These are phyloP conservation scores for Oryzias curvinotus DNA, from an alignment of 2,113 vertebrate genomes.

Conservation along the genomic window DNA sequence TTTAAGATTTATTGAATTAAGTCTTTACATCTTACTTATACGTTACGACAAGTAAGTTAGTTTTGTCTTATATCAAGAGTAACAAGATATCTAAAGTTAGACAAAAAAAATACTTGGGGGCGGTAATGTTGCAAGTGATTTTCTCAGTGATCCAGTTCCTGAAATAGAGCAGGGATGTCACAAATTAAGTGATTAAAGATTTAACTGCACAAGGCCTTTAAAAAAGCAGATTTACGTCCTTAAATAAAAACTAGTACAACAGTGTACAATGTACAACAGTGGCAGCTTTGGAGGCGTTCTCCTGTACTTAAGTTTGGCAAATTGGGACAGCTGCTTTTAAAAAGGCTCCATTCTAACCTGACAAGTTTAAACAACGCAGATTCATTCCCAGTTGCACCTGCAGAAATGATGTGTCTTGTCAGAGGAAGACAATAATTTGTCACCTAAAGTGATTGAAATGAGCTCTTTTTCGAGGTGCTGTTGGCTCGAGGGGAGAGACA, in stretches of 20 bases:
- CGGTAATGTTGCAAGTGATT: no score
- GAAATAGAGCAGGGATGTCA: no score
- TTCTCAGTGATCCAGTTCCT: no score
- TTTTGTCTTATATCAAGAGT: no score
- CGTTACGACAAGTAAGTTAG: no score
- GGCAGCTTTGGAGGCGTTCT: slow-evolving; percentile 22
- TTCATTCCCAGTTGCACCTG: slow-evolving; percentile 76
- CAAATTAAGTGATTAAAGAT: no score
- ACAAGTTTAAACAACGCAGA: slow-evolving; percentile 81
- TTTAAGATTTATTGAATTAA: no score
- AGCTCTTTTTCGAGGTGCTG: slow-evolving; percentile 51
- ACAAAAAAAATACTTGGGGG: no score
- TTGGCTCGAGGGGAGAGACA: slow-evolving; percentile 29
- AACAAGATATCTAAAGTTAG: no score
- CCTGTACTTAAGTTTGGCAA: slow-evolving; percentile 30
- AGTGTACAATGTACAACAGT: slow-evolving; percentile 1
- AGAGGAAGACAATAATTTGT: slow-evolving; percentile 79
- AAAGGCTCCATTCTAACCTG: slow-evolving; percentile 69
- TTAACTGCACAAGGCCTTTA: no score
- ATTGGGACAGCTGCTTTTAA: slow-evolving; percentile 55
- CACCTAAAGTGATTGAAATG: slow-evolving; percentile 69
- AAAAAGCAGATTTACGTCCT: no score
- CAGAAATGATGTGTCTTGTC: slow-evolving; percentile 52
- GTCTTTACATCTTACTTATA: no score
- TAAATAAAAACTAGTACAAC: background rate